Evolutionary conservation across 2,113 vertebrate species (phyloP), one percentile per base, ranked within the genome.

Genomic region (Urocitellus parryii): DNA sequence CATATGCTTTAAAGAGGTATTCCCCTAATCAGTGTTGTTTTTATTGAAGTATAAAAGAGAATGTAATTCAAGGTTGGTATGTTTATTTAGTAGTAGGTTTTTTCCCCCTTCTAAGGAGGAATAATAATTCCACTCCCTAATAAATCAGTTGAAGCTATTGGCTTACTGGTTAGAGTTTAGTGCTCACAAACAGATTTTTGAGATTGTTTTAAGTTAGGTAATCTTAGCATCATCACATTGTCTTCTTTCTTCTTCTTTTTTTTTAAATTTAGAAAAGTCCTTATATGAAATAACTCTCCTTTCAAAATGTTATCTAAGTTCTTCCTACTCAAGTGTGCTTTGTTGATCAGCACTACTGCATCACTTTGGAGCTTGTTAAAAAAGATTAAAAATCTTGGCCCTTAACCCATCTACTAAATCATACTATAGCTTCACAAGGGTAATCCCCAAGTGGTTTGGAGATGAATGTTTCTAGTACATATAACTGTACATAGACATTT

Each of bases 121-220:
- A 1, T 53, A 45, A 48, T 86, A 89, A 78, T 94, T 90, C 29
- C 5, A 37, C 58, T 96, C 83, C 48, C 39, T 6, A 90, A 22
- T 13, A 92, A n/a, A 58, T 65, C n/a, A 87, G 63, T 51, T 95
- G 76, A 96, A 92, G 32, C 61, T 63, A 18, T 25, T 82, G 70
- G 20, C 51, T 90, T 88, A 67, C 37, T 86, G 29, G 16, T 88
- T 96, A 86, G 61, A 85, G 29, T 80, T 95, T 34, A 45, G 63
- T 78, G 61, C 74, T 96, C 87, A 93, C 56, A 79, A 92, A 85
- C 77, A 81, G 27, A 81, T 48, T 80, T 94, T 77, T 88, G 68
- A 88, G 87, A 93, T 32, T 45, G 25, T 79, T 12, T 87, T 90
- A 32, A 78, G 81, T 80, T 80, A 73, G 25, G 14, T 67, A 65